Percentiles rank a stretch among this genome's conserved stretches.
Evolutionary conservation across 2,888 invertebrate species (phyloP).

Genomic region (Malachius bipustulatus): DNA sequence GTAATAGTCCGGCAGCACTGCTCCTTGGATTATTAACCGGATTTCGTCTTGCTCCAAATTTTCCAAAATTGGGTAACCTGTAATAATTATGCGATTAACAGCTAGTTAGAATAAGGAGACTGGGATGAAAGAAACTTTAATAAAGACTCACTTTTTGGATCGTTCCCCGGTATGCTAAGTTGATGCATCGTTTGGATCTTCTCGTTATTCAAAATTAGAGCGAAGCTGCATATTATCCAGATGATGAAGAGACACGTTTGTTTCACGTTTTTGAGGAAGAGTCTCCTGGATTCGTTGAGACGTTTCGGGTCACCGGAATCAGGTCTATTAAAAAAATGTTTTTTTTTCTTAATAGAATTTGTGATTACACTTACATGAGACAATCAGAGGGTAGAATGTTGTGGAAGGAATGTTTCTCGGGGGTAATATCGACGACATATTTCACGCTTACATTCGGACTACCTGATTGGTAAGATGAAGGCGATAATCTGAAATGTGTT

Average conservation of each 20-base stretch:
- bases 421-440: too few relatives aligned
- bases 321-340: too few relatives aligned
- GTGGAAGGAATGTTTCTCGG: too few relatives aligned
- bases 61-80: constrained; percentile 23
- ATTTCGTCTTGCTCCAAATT: constrained; percentile 36
- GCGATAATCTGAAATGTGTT: too few relatives aligned
- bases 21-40: constrained; percentile 45
- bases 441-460: too few relatives aligned
- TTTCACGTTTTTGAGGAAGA: constrained; percentile 35
- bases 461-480: too few relatives aligned
- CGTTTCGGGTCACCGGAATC: too few relatives aligned
- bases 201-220: constrained; percentile 57
- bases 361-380: too few relatives aligned
- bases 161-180: constrained; percentile 45
- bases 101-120: too few relatives aligned
- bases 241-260: constrained; percentile 45
- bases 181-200: constrained; percentile 49
- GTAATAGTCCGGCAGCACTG: constrained; percentile 44
- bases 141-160: constrained; percentile 31
- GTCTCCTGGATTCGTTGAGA: too few relatives aligned
- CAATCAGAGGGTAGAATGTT: too few relatives aligned
- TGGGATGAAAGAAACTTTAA: neutral
- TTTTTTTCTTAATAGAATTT: too few relatives aligned
- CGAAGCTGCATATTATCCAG: constrained; percentile 57
- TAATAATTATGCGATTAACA: constrained; percentile 11